Conservation (phyloP, 2,113 vertebrate genomes). For the Gallinago media region DNA sequence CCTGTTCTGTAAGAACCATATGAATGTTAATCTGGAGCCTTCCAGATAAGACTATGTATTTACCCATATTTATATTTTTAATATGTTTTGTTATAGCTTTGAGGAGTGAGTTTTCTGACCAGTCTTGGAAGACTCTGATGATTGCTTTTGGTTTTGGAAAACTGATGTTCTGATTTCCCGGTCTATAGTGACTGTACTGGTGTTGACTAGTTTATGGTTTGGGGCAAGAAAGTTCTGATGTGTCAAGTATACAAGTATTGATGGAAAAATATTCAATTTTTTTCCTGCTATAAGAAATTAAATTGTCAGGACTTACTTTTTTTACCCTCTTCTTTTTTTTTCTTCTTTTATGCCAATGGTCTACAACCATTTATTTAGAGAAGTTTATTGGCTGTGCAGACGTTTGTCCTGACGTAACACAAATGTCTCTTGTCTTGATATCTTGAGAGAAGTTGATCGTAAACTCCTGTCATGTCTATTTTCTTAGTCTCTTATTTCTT, state of each 20-base stretch:
- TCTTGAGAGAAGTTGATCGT: neutral
- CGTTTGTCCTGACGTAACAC: neutral
- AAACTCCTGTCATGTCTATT: slow-evolving; percentile 27
- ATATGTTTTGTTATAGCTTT: neutral
- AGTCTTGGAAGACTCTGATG: neutral
- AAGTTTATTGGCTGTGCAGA: neutral
- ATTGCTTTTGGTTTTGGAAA: neutral
- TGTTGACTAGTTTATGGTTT: neutral
- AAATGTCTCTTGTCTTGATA: neutral
- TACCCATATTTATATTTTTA: neutral
- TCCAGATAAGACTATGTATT: neutral
- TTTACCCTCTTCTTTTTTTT: rapidly evolving
- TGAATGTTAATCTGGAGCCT: neutral
- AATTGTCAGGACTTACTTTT: neutral
- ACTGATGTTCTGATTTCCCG: neutral
- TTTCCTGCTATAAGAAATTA: neutral
- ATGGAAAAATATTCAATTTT: neutral
- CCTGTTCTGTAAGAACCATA: neutral
- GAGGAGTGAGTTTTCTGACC: neutral
- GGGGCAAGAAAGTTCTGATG: neutral
- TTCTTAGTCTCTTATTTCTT: slow-evolving; percentile 31
- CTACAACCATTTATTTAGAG: slow-evolving; percentile 27
- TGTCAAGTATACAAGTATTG: neutral
- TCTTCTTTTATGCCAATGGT: neutral
- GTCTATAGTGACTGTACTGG: neutral